Conservation (phyloP, 2,888 invertebrate species). For the Trichopria drosophilae region DNA sequence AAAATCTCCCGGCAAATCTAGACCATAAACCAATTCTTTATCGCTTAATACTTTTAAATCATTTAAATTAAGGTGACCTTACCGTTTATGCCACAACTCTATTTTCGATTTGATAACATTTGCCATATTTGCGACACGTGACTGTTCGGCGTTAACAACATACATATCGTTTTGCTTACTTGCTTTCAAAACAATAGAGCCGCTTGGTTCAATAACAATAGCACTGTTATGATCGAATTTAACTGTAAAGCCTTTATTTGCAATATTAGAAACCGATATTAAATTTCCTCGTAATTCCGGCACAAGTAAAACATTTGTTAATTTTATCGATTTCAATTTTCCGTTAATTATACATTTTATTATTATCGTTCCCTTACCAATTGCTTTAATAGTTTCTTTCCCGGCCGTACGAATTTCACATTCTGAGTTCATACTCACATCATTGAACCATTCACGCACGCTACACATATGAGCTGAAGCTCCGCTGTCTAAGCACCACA, state of each 20-base stretch:
- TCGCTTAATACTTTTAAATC: conserved; percentile 6
- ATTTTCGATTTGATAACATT: not conserved
- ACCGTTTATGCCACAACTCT: conserved; percentile 7
- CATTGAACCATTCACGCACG: too few relatives aligned
- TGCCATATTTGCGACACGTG: not conserved
- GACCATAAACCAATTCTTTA: conserved; percentile 21
- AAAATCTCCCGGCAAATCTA: conserved; percentile 9
- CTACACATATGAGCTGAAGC: too few relatives aligned
- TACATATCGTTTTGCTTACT: conserved; percentile 5
- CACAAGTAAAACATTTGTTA: conserved; percentile 35
- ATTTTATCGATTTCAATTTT: conserved; percentile 7
- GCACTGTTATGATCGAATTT: conserved; percentile 34
- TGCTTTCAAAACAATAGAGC: conserved; percentile 4
- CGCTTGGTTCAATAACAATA: conserved; percentile 21
- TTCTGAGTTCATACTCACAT: too few relatives aligned
- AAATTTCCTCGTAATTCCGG: conserved; percentile 38
- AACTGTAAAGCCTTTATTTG: conserved; percentile 36
- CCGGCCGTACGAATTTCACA: too few relatives aligned
- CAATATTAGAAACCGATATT: conserved; percentile 39
- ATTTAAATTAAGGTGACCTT: conserved; percentile 8
- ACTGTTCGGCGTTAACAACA: conserved; percentile 1
- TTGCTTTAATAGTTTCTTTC: too few relatives aligned
- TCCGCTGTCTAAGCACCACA: too few relatives aligned
- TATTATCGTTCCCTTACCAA: too few relatives aligned
- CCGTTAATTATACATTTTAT: too few relatives aligned